Base-by-base conservation (phyloP, 2,888 invertebrate genomes). In the Ormyrus nitidulus region DNA sequence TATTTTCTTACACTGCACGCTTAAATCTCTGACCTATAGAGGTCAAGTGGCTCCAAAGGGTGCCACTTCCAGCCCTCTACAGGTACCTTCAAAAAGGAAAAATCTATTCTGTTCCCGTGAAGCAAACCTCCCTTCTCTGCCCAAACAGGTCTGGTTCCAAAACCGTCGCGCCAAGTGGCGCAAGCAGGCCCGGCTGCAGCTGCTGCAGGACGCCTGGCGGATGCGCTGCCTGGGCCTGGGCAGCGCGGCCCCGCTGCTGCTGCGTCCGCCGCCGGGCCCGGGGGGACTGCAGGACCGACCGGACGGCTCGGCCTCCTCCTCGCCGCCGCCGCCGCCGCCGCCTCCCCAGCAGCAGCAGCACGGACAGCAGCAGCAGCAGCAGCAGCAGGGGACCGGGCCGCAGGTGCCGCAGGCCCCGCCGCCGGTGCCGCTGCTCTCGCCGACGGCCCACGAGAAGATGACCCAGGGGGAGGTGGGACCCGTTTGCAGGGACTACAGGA, bases 91-190 rank as follows among this genome's bases (percentile, higher is more conserved):
- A 19, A 19, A 19, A 19, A 19, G 19, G 19, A 1, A 2, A 19
- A 19, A 19, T 19, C 19, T 19, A 2, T 19, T 19, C 1, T 19
- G 19, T 1, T 19, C 19, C 19, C 19, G 19, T 19, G 19, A 19
- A 19, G 4, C 44, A n/a, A 59, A 69, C 13, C 51, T 13, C 4
- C 53, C 53, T 59, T 59, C 5, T 34, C 34, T 59, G 44, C 5
- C 8, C 6, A 0, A 11, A 9, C 88, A 96, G 96, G 97, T 97
- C 44, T 97, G 97, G 97, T 97, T 97, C 91, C 97, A 97, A 92
- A 97, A 97, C 89, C 93, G 97, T 61, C 92, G 97, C 72, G 97
- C 97, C 6, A 97, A 97, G 90, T 97, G 97, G 97, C 93, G 97
- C 19, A 97, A 97, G 88, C 96, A 97, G 87, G 96, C 97, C 0